Base-by-base conservation (phyloP, 2,113 vertebrate species). In the Melanostigma gelatinosum region DNA sequence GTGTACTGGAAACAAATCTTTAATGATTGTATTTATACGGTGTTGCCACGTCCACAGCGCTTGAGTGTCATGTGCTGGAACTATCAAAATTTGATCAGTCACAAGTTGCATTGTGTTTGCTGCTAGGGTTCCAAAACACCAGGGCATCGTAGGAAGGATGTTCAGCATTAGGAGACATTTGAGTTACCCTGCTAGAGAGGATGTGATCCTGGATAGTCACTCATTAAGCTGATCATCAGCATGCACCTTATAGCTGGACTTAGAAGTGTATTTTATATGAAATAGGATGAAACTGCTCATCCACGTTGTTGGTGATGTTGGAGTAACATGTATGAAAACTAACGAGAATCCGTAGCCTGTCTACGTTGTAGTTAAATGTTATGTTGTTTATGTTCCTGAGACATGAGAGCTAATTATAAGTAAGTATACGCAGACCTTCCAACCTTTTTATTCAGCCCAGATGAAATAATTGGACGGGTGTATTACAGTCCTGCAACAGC, bases 41-140 rank as follows among this genome's bases (percentile, higher is more conserved):
- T 29, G 29, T 32, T 32, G 8, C 38, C 38, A 40, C 8, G 7
- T 40, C 44, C 13, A 13, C 44, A 46, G 44, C 15, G 18, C 18
- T 27, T 44, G 64, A 15, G 27, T 50, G 10, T 15, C 16, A 8
- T 54, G 67, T 38, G n/a, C n/a, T 18, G 15, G 5, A 44, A 42
- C 1, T 8, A 12, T n/a, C n/a, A n/a, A n/a, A n/a, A n/a, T n/a
- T n/a, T n/a, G n/a, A n/a, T n/a, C n/a, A n/a, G n/a, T n/a, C n/a
- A n/a, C n/a, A n/a, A n/a, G n/a, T n/a, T n/a, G n/a, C n/a, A n/a
- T n/a, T n/a, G n/a, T n/a, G n/a, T n/a, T n/a, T n/a, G n/a, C n/a
- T n/a, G n/a, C 60, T 29, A 65, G 44, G 75, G 38, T 67, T 82
- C 75, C 18, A 81, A 65, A 86, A 71, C 72, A 55, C 32, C 15